A percentile compares a stretch with the other conserved stretches of the same genome.
Evolutionary conservation across 2,888 invertebrate genomes (phyloP).

Genomic region (Xestia ashworthii): DNA sequence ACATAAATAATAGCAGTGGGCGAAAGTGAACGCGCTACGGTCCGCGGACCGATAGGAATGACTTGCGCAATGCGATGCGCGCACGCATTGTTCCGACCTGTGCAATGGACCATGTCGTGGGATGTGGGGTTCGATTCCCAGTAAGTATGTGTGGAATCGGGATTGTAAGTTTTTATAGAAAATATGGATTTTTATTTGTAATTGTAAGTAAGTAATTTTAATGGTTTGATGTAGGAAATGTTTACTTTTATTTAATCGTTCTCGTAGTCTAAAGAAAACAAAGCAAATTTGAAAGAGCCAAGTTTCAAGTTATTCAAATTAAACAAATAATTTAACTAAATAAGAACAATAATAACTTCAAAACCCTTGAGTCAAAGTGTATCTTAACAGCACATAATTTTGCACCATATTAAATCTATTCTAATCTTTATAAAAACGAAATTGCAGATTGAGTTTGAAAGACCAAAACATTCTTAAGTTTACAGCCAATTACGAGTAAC

Average conservation of each 20-base stretch:
- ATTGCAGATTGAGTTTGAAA: background rate
- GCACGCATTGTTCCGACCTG: slow-evolving; percentile 70
- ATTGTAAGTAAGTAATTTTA: background rate
- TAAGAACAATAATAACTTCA: background rate
- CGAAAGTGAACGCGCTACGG: slow-evolving; percentile 77
- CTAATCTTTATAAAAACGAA: background rate
- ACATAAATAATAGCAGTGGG: slow-evolving; percentile 69
- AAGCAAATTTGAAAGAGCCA: background rate
- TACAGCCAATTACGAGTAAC: slow-evolving; percentile 13
- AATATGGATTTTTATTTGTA: background rate
- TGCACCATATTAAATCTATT: background rate
- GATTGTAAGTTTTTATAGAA: slow-evolving; percentile 10
- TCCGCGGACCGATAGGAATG: slow-evolving; percentile 74
- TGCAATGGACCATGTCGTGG: slow-evolving; percentile 68
- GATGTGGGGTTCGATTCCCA: slow-evolving; percentile 58
- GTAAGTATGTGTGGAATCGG: slow-evolving; percentile 39
- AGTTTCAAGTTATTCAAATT: background rate
- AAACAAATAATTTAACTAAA: background rate
- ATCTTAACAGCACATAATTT: background rate
- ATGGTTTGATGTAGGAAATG: too few species aligned
- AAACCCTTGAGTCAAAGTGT: background rate
- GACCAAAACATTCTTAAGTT: background rate
- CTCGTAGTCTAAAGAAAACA: background rate
- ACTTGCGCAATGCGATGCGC: slow-evolving; percentile 78
- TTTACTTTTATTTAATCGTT: background rate